Base-by-base conservation (phyloP, 2,113 vertebrate species). In the Tragelaphus buxtoni region DNA sequence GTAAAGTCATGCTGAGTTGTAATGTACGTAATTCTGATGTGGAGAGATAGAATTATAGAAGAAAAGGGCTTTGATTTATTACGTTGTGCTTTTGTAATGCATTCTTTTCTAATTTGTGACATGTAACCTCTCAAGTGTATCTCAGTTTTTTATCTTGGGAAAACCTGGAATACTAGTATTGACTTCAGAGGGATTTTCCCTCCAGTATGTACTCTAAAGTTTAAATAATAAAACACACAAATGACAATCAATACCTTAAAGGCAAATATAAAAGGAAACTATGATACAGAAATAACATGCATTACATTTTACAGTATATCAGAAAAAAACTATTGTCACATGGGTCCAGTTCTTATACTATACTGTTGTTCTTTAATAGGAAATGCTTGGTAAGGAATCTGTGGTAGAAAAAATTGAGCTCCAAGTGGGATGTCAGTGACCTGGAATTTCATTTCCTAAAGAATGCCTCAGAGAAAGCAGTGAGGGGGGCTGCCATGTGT, bases 371-470 rank as follows among this genome's bases (percentile, higher is more conserved):
- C 12, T 95, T 88, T 92, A 13, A 74, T 35, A 81, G 69, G 47
- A 95, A 95, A 94, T 90, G 76, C 55, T 94, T 85, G 35, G 47
- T 53, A 56, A 86, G 76, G 14, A 88, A 65, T 49, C 55, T 55
- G 18, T 76, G 85, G 30, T 56, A 87, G 42, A 56, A 88, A 96
- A 72, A 32, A 28, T 2, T 91, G 88, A 80, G 14, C n/a, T 90
- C 12, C 84, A 49, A 65, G 4, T 45, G 47, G 2, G 18, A 49
- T 69, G 86, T 90, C 49, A 95, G 35, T 26, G 30, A 86, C 80
- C 5, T 91, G 74, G 22, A 72, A 93, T 95, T 93, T 95, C 49
- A 89, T 65, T 80, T 74, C 30, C 81, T 96, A 81, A 65, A 90
- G 18, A 69, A 77, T 17, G 18, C 53, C 45, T 56, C 10, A 32